Percentiles rank a stretch among this genome's conserved stretches.
Conservation (phyloP, 2,797 vertebrate species). For the Mastacembelus armatus region DNA sequence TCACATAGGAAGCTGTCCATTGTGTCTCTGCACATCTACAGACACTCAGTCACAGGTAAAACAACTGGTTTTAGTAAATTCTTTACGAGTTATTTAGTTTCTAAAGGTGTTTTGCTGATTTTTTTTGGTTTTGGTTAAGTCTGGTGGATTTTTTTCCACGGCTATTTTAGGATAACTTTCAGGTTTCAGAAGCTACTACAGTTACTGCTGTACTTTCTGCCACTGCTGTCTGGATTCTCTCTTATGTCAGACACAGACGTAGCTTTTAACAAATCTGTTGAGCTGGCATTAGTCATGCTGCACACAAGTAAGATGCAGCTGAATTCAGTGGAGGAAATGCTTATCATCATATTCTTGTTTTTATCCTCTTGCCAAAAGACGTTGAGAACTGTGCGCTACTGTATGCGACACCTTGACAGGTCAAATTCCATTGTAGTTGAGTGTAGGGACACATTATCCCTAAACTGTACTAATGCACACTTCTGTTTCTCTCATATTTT, state of each 20-base stretch:
- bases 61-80: not conserved
- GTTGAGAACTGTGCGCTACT: constrained; percentile 7
- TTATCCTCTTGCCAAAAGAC: constrained; percentile 42
- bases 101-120: not conserved
- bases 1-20: constrained; percentile 77
- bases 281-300: constrained; percentile 1
- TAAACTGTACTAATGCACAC: constrained; percentile 22
- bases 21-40: constrained; percentile 55
- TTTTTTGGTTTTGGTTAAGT: not conserved
- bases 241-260: constrained; percentile 8
- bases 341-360: constrained; percentile 17
- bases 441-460: not conserved
- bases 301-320: constrained; percentile 4
- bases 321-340: constrained; percentile 16
- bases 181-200: too few species aligned
- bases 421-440: constrained; percentile 32
- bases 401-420: not conserved
- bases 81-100: not conserved
- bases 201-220: not conserved
- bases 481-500: constrained; percentile 31
- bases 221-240: not conserved
- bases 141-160: not conserved
- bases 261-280: constrained; percentile 2
- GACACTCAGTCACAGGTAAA: constrained; percentile 73
- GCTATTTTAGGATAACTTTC: too few species aligned